phyloP scores from a whole-genome alignment of 2,888 invertebrate genomes.

The Drosophila kambysellisi region DNA sequence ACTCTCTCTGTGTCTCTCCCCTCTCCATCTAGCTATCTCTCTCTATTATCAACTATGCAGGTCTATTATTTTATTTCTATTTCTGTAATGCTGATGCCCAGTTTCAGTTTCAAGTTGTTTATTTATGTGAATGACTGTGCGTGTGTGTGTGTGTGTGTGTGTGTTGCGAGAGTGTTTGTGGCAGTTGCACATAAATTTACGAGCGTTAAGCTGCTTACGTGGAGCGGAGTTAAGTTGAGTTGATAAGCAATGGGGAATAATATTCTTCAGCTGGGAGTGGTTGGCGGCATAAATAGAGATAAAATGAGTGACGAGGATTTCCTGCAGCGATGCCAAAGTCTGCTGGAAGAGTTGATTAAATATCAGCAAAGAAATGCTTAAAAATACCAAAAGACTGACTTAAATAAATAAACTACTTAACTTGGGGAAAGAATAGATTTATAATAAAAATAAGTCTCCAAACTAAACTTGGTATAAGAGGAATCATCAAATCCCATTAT shows the following conservation, averaged over 20 bases:
- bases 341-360: constrained; percentile 12
- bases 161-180: constrained; percentile 29
- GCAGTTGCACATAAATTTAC: constrained; percentile 68
- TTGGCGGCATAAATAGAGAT: constrained; percentile 26
- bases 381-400: neutral
- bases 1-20: neutral
- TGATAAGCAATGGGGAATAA: constrained; percentile 47
- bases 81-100: constrained; percentile 54
- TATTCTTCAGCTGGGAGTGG: constrained; percentile 30
- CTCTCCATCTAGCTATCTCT: neutral
- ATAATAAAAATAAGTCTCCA: neutral
- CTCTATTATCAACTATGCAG: constrained; percentile 44
- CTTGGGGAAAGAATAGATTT: neutral
- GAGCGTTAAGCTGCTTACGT: constrained; percentile 53
- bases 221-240: constrained; percentile 13
- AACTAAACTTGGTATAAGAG: neutral
- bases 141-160: neutral
- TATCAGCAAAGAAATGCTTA: neutral
- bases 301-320: constrained; percentile 13
- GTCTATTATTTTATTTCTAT: constrained; percentile 76
- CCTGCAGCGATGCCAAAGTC: neutral
- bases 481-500: neutral
- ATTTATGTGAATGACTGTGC: constrained; percentile 70
- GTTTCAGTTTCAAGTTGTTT: constrained; percentile 60
- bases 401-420: neutral